phyloP scores from a whole-genome alignment of 2,888 invertebrate species.

The Ectobius pallidus region DNA sequence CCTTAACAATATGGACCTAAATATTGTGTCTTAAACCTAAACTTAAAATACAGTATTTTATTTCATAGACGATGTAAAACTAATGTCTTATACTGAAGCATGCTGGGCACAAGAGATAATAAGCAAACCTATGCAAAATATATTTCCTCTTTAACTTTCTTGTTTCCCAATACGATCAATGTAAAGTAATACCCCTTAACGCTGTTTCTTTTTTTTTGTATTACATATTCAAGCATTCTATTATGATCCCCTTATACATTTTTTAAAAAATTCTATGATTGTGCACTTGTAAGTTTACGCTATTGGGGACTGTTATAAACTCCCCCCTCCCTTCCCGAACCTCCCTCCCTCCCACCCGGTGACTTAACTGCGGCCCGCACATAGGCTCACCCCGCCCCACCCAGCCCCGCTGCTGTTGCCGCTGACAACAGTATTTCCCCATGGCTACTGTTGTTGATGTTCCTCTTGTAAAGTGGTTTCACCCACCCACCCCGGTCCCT shows the following conservation, averaged over 20 bases:
- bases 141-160: slow-evolving; percentile 11
- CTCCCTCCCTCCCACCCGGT: slow-evolving; percentile 39
- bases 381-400: slow-evolving; percentile 36
- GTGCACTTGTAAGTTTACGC: slow-evolving; percentile 25
- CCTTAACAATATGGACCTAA: slow-evolving; percentile 43
- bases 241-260: slow-evolving; percentile 30
- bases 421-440: slow-evolving; percentile 31
- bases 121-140: slow-evolving; percentile 30
- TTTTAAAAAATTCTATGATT: slow-evolving; percentile 27
- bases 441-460: slow-evolving; percentile 27
- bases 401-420: slow-evolving; percentile 22
- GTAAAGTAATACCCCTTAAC: slow-evolving; percentile 35
- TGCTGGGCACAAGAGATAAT: slow-evolving; percentile 20
- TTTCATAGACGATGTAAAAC: slow-evolving; percentile 27
- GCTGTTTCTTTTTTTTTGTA: slow-evolving; percentile 31
- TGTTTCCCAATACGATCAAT: slow-evolving; percentile 3
- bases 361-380: slow-evolving; percentile 26
- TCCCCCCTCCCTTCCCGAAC: slow-evolving; percentile 42
- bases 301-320: slow-evolving; percentile 31
- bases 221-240: slow-evolving; percentile 31
- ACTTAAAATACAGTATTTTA: slow-evolving; percentile 40
- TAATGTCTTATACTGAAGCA: slow-evolving; percentile 34
- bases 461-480: slow-evolving; percentile 52
- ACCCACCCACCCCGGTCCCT: slow-evolving; percentile 58
- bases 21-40: slow-evolving; percentile 41